These are phyloP conservation scores for Schizaphis graminum DNA, from an alignment of 2,888 invertebrate genomes.

Conservation along the genomic window DNA sequence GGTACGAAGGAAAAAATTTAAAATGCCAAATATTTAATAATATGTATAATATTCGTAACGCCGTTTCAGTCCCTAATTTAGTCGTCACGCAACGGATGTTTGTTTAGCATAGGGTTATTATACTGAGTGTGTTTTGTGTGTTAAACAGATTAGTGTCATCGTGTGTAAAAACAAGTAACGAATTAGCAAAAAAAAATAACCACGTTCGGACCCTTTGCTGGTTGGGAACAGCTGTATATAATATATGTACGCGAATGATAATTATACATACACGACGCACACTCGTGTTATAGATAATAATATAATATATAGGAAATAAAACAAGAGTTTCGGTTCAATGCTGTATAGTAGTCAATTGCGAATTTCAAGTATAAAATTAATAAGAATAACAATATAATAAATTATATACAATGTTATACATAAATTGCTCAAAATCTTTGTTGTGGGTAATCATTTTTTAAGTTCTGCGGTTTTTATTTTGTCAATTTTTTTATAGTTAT, in stretches of 20 bases:
- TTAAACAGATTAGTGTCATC: constrained; percentile 47
- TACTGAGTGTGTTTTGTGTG: constrained; percentile 6
- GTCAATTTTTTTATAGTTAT: background rate
- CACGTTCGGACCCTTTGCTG: background rate
- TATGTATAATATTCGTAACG: background rate
- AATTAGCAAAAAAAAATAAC: constrained; percentile 12
- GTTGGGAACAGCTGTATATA: background rate
- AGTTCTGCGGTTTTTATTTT: background rate
- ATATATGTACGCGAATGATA: constrained; percentile 9
- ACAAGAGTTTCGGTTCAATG: background rate
- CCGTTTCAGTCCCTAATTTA: background rate
- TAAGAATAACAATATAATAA: background rate
- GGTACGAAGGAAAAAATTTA: background rate
- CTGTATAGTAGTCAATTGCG: background rate
- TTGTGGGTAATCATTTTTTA: background rate
- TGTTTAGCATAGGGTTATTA: constrained; percentile 8
- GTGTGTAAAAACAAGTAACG: constrained; percentile 28
- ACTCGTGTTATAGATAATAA: background rate
- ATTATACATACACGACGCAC: background rate
- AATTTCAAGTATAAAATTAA: background rate
- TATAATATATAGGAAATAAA: background rate
- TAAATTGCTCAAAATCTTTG: background rate
- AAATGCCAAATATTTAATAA: background rate
- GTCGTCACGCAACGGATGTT: constrained; percentile 32
- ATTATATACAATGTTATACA: background rate